Base-by-base conservation (phyloP, 1,140 invertebrate species). In the Halesus radiatus region DNA sequence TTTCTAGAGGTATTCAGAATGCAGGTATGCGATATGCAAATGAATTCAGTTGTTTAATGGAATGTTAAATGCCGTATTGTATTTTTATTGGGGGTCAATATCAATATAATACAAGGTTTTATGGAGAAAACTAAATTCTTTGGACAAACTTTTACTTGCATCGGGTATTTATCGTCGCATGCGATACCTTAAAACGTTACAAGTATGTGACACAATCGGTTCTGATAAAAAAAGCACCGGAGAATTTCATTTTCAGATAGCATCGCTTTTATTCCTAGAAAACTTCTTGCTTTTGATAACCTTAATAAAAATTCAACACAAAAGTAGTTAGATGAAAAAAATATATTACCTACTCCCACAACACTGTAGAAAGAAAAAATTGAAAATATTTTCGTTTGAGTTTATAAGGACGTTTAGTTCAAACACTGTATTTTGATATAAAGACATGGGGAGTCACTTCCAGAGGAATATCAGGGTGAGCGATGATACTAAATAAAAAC, bases 401-500 rank as follows among this genome's bases (percentile, higher is more conserved):
- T 37, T 18, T 45, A 15, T 70, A 70, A 70, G 4, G 66, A 52
- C 3, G 13, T 70, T 23, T 23, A 23, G 37, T 5, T 45, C 32
- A 22, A 50, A 18, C 16, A 20, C 18, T n/a, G 37, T 74, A 23
- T 32, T 76, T 76, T 76, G 74, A 76, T 26, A 62, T 56, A 54
- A 23, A 16, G 32, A 76, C 20, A 23, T 29, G 5, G 18, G 22
- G 29, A 13, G 22, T 76, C 74, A 62, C 26, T 58, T 58, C 16
- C 2, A 29, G 26, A 5, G 26, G 5, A 54, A 76, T 62, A 76
- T 76, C 73, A 50, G 54, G 56, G 54, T 66, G 81, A 80, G 79
- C 80, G 76, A 80, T 83, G 81, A 80, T 80, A 73, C 60, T 56
- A 56, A 78, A 83, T 83, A 83, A 83, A 83, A 83, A 80, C 76